These are phyloP conservation scores for Geophilus truncorum DNA, from an alignment of 2,888 invertebrate genomes.

Conservation along the genomic window DNA sequence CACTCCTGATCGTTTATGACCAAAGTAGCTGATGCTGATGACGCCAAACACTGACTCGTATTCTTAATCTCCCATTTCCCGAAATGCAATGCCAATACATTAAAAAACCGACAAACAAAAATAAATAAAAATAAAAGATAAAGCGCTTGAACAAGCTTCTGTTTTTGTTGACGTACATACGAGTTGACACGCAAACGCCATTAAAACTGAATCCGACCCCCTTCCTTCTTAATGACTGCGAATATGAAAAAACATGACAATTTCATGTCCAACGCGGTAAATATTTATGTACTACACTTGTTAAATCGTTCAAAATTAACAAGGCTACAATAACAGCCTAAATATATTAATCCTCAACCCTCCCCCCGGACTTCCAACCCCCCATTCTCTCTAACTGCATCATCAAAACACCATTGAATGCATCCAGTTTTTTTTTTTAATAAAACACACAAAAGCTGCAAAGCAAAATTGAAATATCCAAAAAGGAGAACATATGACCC, in stretches of 20 bases:
- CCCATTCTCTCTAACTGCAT: neutral
- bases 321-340: no score
- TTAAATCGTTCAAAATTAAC: neutral
- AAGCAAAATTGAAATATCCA: neutral
- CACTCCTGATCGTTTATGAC: no score
- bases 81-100: neutral
- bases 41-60: neutral
- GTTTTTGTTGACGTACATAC: neutral
- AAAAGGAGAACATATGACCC: neutral
- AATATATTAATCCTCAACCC: no score
- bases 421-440: neutral
- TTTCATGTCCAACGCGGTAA: neutral
- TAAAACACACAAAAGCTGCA: neutral
- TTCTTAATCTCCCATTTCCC: neutral
- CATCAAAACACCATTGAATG: neutral
- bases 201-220: slow-evolving; percentile 15
- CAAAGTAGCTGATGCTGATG: no score
- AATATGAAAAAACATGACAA: neutral
- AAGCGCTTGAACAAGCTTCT: neutral
- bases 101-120: neutral
- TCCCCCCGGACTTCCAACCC: neutral
- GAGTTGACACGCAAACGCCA: neutral
- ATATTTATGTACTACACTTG: neutral
- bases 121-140: neutral
- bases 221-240: neutral